phyloP scores from a whole-genome alignment of 2,113 vertebrate species.

The Galbula dea region DNA sequence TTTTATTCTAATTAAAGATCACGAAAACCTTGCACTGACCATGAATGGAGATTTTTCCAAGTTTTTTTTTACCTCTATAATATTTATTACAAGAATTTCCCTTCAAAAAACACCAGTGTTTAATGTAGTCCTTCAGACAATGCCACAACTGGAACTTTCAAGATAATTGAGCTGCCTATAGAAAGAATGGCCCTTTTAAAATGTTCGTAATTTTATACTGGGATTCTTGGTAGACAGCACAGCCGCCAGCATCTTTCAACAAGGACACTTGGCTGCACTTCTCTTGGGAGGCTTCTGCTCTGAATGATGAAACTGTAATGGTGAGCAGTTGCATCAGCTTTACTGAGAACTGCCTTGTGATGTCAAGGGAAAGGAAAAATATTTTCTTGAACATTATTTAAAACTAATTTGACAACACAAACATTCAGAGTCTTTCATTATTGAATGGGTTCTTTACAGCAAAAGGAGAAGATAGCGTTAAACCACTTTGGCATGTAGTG shows the following conservation, averaged over 20 bases:
- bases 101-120: accelerated
- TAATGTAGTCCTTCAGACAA: neutral
- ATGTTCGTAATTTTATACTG: neutral
- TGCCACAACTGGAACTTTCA: neutral
- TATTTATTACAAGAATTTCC: neutral
- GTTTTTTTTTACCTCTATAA: neutral
- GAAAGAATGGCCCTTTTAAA: neutral
- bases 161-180: neutral
- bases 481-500: neutral
- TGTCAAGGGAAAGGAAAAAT: neutral
- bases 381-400: neutral
- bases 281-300: neutral
- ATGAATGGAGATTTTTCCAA: neutral
- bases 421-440: neutral
- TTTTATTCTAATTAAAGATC: neutral
- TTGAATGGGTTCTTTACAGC: neutral
- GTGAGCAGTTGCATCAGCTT: neutral
- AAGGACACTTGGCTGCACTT: neutral
- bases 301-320: neutral
- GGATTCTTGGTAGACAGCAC: neutral
- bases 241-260: neutral
- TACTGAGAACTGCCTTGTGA: neutral
- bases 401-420: neutral
- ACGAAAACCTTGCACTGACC: neutral
- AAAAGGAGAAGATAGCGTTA: neutral